Evolutionary conservation across 2,888 invertebrate species (phyloP).

Genomic region (Operophtera brumata): DNA sequence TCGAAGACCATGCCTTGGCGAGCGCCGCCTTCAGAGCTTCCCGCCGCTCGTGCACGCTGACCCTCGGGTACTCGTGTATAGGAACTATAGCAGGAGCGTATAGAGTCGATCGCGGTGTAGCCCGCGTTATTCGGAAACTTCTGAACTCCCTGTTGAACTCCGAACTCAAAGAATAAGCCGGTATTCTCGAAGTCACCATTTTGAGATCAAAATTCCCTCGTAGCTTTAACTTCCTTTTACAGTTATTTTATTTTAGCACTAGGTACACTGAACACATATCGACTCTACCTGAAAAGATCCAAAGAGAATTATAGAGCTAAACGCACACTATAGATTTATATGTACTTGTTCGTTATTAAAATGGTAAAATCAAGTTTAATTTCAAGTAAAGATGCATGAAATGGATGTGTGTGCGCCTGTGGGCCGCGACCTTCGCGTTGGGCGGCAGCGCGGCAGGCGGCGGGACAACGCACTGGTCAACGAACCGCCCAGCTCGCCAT

Average conservation of each 20-base stretch:
- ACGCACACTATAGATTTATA: slow-evolving; percentile 11
- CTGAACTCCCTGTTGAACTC: slow-evolving; percentile 82
- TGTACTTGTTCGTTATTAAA: background rate
- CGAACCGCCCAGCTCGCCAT: slow-evolving; percentile 70
- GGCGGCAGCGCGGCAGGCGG: slow-evolving; percentile 54
- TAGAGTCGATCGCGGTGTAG: slow-evolving; percentile 73
- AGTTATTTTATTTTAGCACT: slow-evolving; percentile 65
- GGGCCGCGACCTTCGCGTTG: slow-evolving; percentile 77
- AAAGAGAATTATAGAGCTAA: slow-evolving; percentile 55
- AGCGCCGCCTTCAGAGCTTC: slow-evolving; percentile 77
- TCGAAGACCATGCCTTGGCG: slow-evolving; percentile 75
- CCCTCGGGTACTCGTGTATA: slow-evolving; percentile 82
- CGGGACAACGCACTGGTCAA: slow-evolving; percentile 78
- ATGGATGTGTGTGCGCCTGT: slow-evolving; percentile 53
- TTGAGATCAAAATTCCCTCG: slow-evolving; percentile 78
- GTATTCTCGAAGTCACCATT: slow-evolving; percentile 84
- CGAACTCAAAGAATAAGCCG: slow-evolving; percentile 82
- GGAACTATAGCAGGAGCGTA: slow-evolving; percentile 80
- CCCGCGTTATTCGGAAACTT: slow-evolving; percentile 79
- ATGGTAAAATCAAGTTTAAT: background rate
- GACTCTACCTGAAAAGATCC: slow-evolving; percentile 65
- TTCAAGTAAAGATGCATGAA: slow-evolving; percentile 39
- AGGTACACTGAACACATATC: slow-evolving; percentile 77
- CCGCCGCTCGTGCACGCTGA: slow-evolving; percentile 78
- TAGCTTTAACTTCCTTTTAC: slow-evolving; percentile 44